A percentile compares a stretch with the other conserved stretches of the same genome.
Conservation (phyloP, 2,888 invertebrate species). For the Leptopilina myrica region DNA sequence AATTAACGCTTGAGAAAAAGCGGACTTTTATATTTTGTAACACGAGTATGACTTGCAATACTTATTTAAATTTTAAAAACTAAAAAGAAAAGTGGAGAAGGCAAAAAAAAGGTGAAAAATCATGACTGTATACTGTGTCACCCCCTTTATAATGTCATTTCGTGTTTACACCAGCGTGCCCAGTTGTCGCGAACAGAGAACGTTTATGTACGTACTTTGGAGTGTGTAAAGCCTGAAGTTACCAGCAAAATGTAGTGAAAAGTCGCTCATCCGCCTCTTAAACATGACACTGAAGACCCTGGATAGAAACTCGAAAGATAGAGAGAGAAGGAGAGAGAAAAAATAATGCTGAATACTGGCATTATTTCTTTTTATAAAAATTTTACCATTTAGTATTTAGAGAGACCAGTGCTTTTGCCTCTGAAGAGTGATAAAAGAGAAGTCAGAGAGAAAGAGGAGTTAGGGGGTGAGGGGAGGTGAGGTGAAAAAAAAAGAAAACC, state of each 20-base stretch:
- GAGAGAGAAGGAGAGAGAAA: conserved; percentile 55
- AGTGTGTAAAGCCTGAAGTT: conserved; percentile 52
- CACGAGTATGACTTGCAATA: conserved; percentile 40
- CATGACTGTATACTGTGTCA: conserved; percentile 45
- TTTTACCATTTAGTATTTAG: conserved; percentile 63
- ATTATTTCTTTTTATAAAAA: conserved; percentile 29
- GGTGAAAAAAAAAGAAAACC: not conserved
- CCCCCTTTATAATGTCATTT: conserved; percentile 63
- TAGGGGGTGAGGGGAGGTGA: not conserved
- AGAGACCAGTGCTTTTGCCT: conserved; percentile 53
- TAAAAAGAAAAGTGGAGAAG: conserved; percentile 40
- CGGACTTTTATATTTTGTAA: conserved; percentile 7
- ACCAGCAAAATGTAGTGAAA: conserved; percentile 43
- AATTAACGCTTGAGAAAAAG: conserved; percentile 34
- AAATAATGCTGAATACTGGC: conserved; percentile 69
- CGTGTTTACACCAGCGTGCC: conserved; percentile 60
- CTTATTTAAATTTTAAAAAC: conserved; percentile 49
- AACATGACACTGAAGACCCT: conserved; percentile 58
- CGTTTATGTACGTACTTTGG: conserved; percentile 50
- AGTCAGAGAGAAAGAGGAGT: not conserved
- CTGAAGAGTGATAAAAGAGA: conserved; percentile 53
- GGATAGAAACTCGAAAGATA: conserved; percentile 49
- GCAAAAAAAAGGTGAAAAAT: conserved; percentile 39
- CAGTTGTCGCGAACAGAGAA: conserved; percentile 42
- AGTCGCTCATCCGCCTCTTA: conserved; percentile 55